Base-by-base conservation (phyloP, 2,113 vertebrate species). In the Burhinus oedicnemus region DNA sequence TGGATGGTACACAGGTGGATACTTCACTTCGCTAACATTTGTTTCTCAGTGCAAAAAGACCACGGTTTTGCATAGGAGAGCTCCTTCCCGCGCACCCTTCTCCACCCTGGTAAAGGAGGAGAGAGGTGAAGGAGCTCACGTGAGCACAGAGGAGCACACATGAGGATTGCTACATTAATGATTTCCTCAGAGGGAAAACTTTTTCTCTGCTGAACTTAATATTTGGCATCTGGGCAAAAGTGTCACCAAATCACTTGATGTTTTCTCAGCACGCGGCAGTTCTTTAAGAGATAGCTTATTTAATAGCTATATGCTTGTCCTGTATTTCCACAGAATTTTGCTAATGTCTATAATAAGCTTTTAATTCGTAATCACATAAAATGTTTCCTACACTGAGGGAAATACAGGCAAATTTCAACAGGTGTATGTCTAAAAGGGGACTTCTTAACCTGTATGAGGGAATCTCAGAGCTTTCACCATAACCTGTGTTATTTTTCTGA, bases 371-470 rank as follows among this genome's bases (percentile, higher is more conserved):
- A 71, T 68, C 1, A 0, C 26, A 71, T 65, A n/a, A 62, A 75
- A 27, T 45, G 1, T 68, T 81, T 93, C 34, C 65, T 68, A 12
- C 18, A 27, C 7, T 25, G 47, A 68, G 7, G 1, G 12, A 81
- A 71, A 75, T 18, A 12, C 8, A 77, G 62, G 61, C 26, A 55
- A 23, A 55, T 87, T 91, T 92, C 54, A 64, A 44, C 7, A 30
- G 9, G 0, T 3, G 0, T 51, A 5, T 64, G 5, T 82, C n/a
- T 75, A 51, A 71, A 84, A 64, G 8, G 4, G 12, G 25, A 23
- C 38, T 78, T 79, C 13, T 86, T 70, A 77, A 81, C 3, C 2
- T 27, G 2, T 45, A 55, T 8, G 27, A 92, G 38, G 38, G 12
- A 78, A 40, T 75, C 13, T 79, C 57, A 72, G 44, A 78, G 36